Conservation (phyloP, 2,888 invertebrate species). For the Cinara cedri region DNA sequence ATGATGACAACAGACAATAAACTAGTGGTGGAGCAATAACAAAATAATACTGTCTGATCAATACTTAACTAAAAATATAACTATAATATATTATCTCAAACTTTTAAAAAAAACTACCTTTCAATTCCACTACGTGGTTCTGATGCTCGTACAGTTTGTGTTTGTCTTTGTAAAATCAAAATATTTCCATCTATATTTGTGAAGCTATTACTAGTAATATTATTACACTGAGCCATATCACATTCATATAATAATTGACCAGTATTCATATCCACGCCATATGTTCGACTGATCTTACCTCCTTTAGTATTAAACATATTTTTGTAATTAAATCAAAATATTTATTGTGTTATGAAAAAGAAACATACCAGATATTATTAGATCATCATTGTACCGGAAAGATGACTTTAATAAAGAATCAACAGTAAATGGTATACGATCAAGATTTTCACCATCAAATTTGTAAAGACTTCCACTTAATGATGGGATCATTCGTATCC, state of each 20-base stretch:
- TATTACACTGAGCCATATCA: conserved; percentile 74
- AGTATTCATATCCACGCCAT: conserved; percentile 80
- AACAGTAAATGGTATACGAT: conserved; percentile 81
- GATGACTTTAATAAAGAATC: conserved; percentile 87
- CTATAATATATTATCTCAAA: too few relatives aligned
- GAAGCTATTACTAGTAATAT: conserved; percentile 68
- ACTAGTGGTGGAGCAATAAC: too few relatives aligned
- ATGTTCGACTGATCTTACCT: conserved; percentile 83
- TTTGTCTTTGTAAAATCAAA: conserved; percentile 79
- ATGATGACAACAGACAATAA: too few relatives aligned
- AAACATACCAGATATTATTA: conserved; percentile 77
- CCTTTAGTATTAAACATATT: conserved; percentile 64
- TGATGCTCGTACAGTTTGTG: conserved; percentile 87
- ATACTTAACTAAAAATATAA: too few relatives aligned
- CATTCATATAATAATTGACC: conserved; percentile 80
- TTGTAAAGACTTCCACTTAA: conserved; percentile 89
- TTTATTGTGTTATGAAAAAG: conserved; percentile 1
- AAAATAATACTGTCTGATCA: too few relatives aligned
- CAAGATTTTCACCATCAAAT: conserved; percentile 86
- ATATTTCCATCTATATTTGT: conserved; percentile 65
- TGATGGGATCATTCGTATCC: conserved; percentile 89
- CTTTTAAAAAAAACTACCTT: conserved; percentile 67
- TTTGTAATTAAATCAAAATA: conserved; percentile 11
- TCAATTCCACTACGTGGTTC: conserved; percentile 86
- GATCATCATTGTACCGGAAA: conserved; percentile 82